Evolutionary conservation across 30 jellyfish, hydroid and myxozoan species (phyloP), one percentile per base, ranked within the genome.

Genomic region (Sanderia malayensis): DNA sequence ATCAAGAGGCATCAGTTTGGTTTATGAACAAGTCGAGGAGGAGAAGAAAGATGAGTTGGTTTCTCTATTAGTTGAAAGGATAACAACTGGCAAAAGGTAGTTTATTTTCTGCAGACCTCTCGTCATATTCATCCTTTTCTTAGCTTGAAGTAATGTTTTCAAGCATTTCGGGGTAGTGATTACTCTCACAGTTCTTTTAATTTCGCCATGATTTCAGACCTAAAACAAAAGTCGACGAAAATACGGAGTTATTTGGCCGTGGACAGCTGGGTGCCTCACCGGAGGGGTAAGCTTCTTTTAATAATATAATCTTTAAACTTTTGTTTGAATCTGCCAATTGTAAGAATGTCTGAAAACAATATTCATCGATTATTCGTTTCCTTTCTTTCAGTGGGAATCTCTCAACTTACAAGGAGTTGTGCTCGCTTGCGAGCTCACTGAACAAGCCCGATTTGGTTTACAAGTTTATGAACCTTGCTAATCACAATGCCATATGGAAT

Each of bases 401-500:
- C 57, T 84, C 99, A 47, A 93, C 99, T 7, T 93, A 93, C 86
- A 93, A 93, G 58, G 99, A 93, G 59, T 45, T 93, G 58, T 93
- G 99, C 52, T 93, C 99, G 0, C 82, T 93, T 59, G 99, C 99
- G 29, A 93, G 97, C 52, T 93, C 99, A 7, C 27, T 93, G 67
- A 93, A 93, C 62, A 78, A 67, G 45, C 99, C 99, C 0, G 99
- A 93, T 30, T 71, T 93, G 29, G 81, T 93, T 31, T 93, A 93
- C 82, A 85, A 85, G 53, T 93, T 93, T 52, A 93, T 93, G 99
- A 85, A 81, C 45, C 61, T 93, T 21, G 99, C 99, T 4, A 93
- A 80, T 49, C 99, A 93, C 85, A 74, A 90, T 70, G 99, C 99
- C 10, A 57, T 84, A 60, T 93, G 99, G 99, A 93, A 93, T 55